Base-by-base conservation (phyloP, 2,888 invertebrate genomes). In the Lasioglossum zephyrum region DNA sequence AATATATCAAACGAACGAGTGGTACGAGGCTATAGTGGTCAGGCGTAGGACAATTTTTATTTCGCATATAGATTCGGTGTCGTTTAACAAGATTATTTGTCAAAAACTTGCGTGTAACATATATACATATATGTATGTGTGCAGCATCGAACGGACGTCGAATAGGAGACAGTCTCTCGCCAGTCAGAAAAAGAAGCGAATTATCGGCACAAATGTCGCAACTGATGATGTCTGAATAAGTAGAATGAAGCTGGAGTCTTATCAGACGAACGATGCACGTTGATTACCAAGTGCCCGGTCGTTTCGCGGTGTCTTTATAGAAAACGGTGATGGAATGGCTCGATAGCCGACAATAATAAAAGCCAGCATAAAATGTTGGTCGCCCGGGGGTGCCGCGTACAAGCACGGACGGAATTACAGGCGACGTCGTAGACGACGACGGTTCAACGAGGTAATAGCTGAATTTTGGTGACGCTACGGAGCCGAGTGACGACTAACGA, bases 401-500 rank as follows among this genome's bases (percentile, higher is more conserved):
- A 73, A 78, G 77, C 57, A 22, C 8, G 36, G 79, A 36, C 63
- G 70, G 75, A 88, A 83, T 88, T 87, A 83, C 78, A 57, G 60
- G 41, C 79, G 76, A 75, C 79, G 69, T 81, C 84, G 82, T 60
- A 63, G 83, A 87, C 74, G 85, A 87, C 70, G 87, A 63, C 49
- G 81, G n/a, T 81, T 84, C 82, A 84, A 90, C 86, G 88, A 85
- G 85, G 91, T 91, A 92, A 91, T 91, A 87, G 92, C 85, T 73
- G 87, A 92, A 92, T 92, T 90, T 92, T 72, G 83, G 85, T 86
- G 88, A 90, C 89, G 89, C 88, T 91, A 91, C 87, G 86, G 79
- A 90, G 86, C 86, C 87, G 84, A 91, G 87, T 85, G 87, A 91
- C 92, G 90, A 87, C 92, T 92, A 92, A 92, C 92, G 92, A 92